Base-by-base conservation (phyloP, 2,797 vertebrate genomes). In the Lemur catta region DNA sequence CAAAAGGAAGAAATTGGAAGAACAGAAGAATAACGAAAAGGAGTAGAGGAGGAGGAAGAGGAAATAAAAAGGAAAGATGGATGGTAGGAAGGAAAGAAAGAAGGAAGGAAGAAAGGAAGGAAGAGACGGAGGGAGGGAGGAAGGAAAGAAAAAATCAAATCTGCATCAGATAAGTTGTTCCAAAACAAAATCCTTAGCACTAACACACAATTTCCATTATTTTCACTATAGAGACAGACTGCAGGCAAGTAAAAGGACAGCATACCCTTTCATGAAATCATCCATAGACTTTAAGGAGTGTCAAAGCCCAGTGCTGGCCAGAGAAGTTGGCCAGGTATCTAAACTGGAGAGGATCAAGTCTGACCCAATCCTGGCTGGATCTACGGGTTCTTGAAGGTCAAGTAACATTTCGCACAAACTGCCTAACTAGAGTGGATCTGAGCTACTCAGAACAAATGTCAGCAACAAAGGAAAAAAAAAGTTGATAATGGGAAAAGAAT, bases 311-410 rank as follows among this genome's bases (percentile, higher is more conserved):
- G 65, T 17, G 84, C 93, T 71, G 52, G 84, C 94, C 80, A 80
- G 35, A 89, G 84, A 86, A 61, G 26, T 90, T 93, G 93, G 71
- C 93, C 90, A 95, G 94, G 72, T 96, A 69, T 76, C 71, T 80
- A 89, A 35, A 95, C 46, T 79, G 89, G 79, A 91, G 78, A 96
- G 50, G 52, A 86, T 93, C 89, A 85, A 91, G 57, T 89, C 93
- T 86, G 71, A 91, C 74, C 91, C 82, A 86, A 38, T 93, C 30
- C 89, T 96, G 95, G 93, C 89, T 95, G 26, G 15, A 95, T 72
- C 88, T 75, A 75, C 15, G 5, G 28, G 96, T 85, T 96, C 84
- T 79, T 96, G 89, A 97, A 97, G 95, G 96, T 96, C 96, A 97
- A 96, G 46, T n/a, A 95, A 78, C 88, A 97, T 59, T 89, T 65